These are phyloP conservation scores for Ancistrus triradiatus DNA, from an alignment of 2,113 vertebrate species.

Conservation along the genomic window DNA sequence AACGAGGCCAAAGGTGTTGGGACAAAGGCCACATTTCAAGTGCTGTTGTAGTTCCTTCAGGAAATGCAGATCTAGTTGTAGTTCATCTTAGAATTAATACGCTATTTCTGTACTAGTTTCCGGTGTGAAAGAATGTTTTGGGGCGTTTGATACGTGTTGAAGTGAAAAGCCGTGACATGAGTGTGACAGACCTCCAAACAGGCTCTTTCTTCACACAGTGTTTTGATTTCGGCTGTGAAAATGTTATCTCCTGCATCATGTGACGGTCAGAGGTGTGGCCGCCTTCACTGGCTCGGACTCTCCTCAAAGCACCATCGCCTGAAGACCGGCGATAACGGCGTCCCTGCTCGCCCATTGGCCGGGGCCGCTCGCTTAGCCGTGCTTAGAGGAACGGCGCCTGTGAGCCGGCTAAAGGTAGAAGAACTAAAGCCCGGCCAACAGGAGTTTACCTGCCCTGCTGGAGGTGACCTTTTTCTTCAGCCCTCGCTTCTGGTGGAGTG, in stretches of 20 bases:
- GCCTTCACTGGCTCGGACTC: constrained; percentile 13
- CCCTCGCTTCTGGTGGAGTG: constrained; percentile 44
- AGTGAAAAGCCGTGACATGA: no score
- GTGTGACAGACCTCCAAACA: constrained; percentile 45
- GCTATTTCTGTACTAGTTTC: no score
- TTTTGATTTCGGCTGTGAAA: constrained; percentile 38
- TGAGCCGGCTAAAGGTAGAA: constrained; percentile 56
- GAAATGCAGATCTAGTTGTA: no score
- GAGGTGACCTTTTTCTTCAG: constrained; percentile 57
- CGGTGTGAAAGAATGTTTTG: no score
- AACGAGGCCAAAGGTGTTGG: no score
- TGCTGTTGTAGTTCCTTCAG: no score
- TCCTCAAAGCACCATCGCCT: constrained; percentile 55
- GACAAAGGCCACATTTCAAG: no score
- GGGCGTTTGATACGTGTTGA: no score
- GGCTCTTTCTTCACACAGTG: constrained; percentile 25
- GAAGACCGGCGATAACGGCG: constrained; percentile 59
- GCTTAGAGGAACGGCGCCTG: constrained; percentile 38
- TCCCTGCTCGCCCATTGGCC: constrained; percentile 48
- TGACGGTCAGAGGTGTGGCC: constrained; percentile 44
- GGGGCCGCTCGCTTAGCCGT: constrained; percentile 31
- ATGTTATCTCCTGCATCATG: constrained; percentile 48
- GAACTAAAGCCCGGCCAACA: constrained; percentile 51
- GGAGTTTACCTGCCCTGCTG: constrained; percentile 48
- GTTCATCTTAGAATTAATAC: no score